Conservation (phyloP, 2,113 vertebrate genomes). For the Callocephalon fimbriatum region DNA sequence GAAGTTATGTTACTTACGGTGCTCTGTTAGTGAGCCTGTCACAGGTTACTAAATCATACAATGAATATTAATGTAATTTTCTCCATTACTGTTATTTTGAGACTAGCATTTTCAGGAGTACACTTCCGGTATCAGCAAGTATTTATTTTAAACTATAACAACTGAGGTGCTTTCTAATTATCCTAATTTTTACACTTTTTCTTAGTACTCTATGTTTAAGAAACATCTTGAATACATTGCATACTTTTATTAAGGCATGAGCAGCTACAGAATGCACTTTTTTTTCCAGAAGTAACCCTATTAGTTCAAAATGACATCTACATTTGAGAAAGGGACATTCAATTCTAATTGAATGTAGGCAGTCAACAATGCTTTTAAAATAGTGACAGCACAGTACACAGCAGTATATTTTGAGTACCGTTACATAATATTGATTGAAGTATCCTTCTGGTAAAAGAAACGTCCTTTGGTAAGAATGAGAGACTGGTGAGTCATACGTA, state of each 20-base stretch:
- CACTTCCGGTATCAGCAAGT: background rate
- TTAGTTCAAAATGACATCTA: background rate
- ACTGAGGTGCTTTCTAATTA: background rate
- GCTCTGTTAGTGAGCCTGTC: constrained; percentile 29
- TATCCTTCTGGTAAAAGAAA: constrained; percentile 70
- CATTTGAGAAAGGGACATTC: constrained; percentile 19
- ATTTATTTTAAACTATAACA: background rate
- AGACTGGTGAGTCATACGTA: constrained; percentile 68
- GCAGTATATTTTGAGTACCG: constrained; percentile 45
- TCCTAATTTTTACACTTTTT: background rate
- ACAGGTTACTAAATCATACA: constrained; percentile 53
- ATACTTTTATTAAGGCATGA: constrained; percentile 60
- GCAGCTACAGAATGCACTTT: constrained; percentile 1
- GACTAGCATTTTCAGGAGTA: background rate
- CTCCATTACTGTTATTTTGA: background rate
- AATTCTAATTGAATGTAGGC: background rate
- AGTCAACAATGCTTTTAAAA: constrained; percentile 38
- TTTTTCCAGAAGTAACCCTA: background rate
- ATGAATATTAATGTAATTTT: background rate
- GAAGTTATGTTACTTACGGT: constrained; percentile 17
- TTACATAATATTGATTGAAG: constrained; percentile 70
- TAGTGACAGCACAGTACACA: constrained; percentile 23
- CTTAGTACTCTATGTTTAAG: background rate
- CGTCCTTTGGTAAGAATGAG: constrained; percentile 64
- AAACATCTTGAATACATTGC: constrained; percentile 67